These are phyloP conservation scores for Acanthiza pusilla DNA, from an alignment of 2,797 vertebrate species.

Conservation along the genomic window DNA sequence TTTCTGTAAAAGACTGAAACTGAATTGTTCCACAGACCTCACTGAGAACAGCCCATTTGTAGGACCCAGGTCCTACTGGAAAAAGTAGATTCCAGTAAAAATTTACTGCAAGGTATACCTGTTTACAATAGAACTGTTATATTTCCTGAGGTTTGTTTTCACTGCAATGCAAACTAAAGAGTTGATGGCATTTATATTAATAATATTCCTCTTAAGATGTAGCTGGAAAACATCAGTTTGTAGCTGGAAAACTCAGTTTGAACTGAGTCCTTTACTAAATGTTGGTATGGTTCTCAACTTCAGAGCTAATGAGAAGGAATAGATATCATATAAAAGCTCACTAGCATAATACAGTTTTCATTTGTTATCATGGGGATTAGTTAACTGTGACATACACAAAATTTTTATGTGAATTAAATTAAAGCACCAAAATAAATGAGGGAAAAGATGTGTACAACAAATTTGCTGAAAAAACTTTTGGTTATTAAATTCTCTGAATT, in stretches of 20 bases:
- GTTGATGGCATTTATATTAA: background rate
- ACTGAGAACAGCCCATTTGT: background rate
- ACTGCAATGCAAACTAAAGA: background rate
- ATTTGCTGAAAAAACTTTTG: background rate
- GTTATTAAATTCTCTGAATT: background rate
- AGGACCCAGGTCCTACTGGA: background rate
- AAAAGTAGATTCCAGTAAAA: background rate
- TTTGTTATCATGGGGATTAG: background rate
- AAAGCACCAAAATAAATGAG: background rate
- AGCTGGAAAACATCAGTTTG: background rate
- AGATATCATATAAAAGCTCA: background rate
- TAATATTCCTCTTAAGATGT: background rate
- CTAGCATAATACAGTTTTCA: background rate
- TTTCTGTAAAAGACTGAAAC: background rate
- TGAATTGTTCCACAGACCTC: background rate
- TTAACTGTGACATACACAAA: background rate
- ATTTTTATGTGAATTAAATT: background rate
- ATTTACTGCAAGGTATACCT: background rate
- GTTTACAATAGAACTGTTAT: background rate
- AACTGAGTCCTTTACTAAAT: background rate
- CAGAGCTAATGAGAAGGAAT: background rate
- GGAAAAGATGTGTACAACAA: fast-evolving
- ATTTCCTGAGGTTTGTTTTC: background rate
- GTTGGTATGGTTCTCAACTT: background rate
- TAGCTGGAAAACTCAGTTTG: background rate